phyloP scores from a whole-genome alignment of 2,888 invertebrate species.

The Hedya salicella region DNA sequence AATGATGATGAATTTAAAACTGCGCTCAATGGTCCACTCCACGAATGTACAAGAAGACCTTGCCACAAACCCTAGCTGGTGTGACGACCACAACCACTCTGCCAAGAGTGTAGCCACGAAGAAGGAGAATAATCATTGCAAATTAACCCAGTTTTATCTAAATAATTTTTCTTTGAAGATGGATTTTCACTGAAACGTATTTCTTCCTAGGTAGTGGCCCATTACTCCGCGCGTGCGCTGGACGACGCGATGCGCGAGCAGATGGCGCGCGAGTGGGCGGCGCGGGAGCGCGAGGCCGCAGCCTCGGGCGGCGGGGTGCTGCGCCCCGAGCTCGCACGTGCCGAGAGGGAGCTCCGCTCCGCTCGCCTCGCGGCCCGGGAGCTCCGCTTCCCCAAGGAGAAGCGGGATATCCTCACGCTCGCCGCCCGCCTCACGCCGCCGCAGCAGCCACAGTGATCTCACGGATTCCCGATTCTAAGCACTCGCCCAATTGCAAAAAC shows the following conservation, averaged over 20 bases:
- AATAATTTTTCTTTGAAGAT: no score
- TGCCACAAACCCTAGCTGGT: no score
- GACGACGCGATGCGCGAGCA: constrained; percentile 98
- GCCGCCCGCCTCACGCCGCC: constrained; percentile 92
- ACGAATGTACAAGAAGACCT: no score
- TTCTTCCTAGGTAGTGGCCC: constrained; percentile 86
- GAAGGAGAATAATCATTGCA: no score
- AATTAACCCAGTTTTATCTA: no score
- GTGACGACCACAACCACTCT: no score
- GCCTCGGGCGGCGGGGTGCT: constrained; percentile 86
- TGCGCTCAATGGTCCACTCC: no score
- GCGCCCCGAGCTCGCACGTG: constrained; percentile 91
- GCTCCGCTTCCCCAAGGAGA: constrained; percentile 97
- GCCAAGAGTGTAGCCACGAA: no score
- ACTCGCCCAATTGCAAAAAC: constrained; percentile 9
- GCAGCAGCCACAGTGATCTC: constrained; percentile 79
- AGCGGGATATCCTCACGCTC: constrained; percentile 96
- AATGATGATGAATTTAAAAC: no score
- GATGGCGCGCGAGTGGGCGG: constrained; percentile 98
- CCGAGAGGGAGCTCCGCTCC: constrained; percentile 93
- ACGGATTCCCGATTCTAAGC: constrained; percentile 51
- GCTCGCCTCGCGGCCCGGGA: constrained; percentile 95
- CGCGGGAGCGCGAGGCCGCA: constrained; percentile 82
- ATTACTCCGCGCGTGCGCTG: constrained; percentile 95
- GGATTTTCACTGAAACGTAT: neutral